Conservation (phyloP, 1,140 invertebrate genomes). For the Amyelois transitella region DNA sequence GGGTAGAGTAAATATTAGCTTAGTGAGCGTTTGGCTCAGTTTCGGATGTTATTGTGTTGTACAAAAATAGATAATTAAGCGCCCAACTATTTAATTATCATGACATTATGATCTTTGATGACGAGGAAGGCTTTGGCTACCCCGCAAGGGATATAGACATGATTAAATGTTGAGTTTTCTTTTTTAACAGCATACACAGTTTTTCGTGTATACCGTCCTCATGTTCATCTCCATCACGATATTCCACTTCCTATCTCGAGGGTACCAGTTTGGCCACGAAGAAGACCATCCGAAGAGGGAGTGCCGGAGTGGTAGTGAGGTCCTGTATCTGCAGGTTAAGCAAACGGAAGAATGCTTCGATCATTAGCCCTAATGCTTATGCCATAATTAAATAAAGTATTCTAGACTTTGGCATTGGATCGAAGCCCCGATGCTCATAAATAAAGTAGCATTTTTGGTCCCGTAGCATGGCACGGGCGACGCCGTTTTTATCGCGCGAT, state of each 20-base stretch:
- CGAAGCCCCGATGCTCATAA: too few relatives aligned
- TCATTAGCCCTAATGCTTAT: background rate
- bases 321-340: conserved; percentile 49
- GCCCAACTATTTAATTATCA: too few relatives aligned
- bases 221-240: conserved; percentile 50
- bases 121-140: too few relatives aligned
- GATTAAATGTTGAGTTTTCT: background rate
- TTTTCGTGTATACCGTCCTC: conserved; percentile 55
- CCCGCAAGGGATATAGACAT: too few relatives aligned
- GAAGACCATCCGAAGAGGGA: conserved; percentile 27
- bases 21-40: background rate
- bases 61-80: background rate
- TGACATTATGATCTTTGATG: too few relatives aligned
- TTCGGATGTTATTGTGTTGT: background rate
- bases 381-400: too few relatives aligned
- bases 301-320: conserved; percentile 37
- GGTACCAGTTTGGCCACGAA: conserved; percentile 34
- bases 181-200: conserved; percentile 52
- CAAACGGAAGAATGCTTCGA: conserved; percentile 50
- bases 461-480: too few relatives aligned
- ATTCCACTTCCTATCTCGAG: conserved; percentile 42
- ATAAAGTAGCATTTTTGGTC: too few relatives aligned
- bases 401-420: too few relatives aligned
- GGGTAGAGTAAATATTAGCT: background rate
- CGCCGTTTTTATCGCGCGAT: too few relatives aligned